phyloP scores from a whole-genome alignment of 2,797 vertebrate species.

The Dromococcyx pavoninus region DNA sequence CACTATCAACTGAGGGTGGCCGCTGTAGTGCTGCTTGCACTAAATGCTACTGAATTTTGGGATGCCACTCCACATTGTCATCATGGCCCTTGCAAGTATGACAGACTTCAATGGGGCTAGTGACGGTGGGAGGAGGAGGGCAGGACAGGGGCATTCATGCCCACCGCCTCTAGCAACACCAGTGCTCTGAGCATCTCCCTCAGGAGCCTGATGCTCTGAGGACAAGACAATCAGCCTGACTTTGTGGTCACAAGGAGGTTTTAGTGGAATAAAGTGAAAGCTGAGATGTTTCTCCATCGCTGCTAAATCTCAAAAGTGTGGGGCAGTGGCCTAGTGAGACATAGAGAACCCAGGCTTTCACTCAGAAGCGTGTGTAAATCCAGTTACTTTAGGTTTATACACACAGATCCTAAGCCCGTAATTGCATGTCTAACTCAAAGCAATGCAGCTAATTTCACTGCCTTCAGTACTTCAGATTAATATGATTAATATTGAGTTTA shows the following conservation, averaged over 20 bases:
- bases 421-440: neutral
- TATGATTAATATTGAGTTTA: neutral
- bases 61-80: rapidly evolving
- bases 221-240: neutral
- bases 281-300: neutral
- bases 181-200: neutral
- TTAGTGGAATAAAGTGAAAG: neutral
- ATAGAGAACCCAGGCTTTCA: neutral
- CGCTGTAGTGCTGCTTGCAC: neutral
- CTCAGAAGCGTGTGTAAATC: neutral
- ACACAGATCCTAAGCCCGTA: neutral
- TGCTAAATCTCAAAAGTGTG: neutral
- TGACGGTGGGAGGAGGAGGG: rapidly evolving
- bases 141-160: rapidly evolving
- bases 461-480: neutral
- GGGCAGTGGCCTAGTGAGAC: neutral
- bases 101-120: rapidly evolving
- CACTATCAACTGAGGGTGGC: neutral
- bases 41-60: neutral
- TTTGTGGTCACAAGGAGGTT: neutral
- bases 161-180: rapidly evolving
- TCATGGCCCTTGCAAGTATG: neutral
- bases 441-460: neutral
- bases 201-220: neutral
- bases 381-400: neutral